phyloP scores from a whole-genome alignment of 1,140 invertebrate species.

The Belonocnema kinseyi region DNA sequence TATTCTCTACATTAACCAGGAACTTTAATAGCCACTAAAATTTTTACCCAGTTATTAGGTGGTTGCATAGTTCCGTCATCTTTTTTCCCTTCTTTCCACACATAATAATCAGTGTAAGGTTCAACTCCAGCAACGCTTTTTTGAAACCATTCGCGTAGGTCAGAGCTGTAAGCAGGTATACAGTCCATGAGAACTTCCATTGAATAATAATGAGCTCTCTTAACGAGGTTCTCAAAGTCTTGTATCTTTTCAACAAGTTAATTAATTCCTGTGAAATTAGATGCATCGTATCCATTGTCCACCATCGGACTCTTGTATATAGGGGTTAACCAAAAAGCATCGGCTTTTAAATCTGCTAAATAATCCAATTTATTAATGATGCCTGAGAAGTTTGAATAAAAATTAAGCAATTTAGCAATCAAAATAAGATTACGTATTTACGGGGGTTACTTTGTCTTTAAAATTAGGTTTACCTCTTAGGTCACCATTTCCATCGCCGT shows the following conservation, averaged over 20 bases:
- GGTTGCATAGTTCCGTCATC: not conserved
- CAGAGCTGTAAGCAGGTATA: constrained; percentile 85
- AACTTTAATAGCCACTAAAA: not conserved
- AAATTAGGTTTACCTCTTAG: no score
- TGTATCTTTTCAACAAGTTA: not conserved
- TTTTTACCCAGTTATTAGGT: not conserved
- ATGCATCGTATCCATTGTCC: not conserved
- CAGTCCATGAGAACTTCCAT: constrained; percentile 83
- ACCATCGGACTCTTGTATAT: not conserved
- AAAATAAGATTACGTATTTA: no score
- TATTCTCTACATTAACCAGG: no score
- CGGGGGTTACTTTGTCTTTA: no score
- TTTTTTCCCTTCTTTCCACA: not conserved
- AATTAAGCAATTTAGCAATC: no score
- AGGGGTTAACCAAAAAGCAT: no score
- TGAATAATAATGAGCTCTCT: not conserved
- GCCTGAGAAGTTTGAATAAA: no score
- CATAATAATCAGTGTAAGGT: constrained; percentile 68
- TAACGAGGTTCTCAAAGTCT: not conserved
- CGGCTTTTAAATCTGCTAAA: no score
- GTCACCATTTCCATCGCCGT: no score
- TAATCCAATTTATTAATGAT: no score
- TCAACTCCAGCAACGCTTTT: constrained; percentile 76
- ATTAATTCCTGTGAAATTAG: not conserved
- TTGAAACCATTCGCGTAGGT: constrained; percentile 82